These are phyloP conservation scores for Monopis laevigella DNA, from an alignment of 2,888 invertebrate species.

Conservation along the genomic window DNA sequence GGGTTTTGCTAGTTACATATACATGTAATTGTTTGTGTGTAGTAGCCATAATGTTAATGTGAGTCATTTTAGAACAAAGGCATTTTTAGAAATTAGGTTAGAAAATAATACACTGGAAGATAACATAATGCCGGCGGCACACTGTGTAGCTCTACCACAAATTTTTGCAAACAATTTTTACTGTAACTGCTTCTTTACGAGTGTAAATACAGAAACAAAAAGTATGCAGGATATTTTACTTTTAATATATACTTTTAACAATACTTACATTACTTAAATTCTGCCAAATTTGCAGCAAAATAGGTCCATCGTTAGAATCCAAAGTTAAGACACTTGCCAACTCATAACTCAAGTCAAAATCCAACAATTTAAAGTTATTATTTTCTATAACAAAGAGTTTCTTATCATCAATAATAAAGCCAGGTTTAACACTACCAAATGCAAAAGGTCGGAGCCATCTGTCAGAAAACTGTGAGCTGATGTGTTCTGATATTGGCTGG, in stretches of 20 bases:
- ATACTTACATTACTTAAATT: constrained; percentile 37
- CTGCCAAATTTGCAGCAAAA: constrained; percentile 43
- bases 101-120: too few relatives aligned
- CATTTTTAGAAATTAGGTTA: too few relatives aligned
- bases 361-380: constrained; percentile 34
- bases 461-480: constrained; percentile 22
- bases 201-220: too few relatives aligned
- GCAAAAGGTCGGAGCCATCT: constrained; percentile 35
- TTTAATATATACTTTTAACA: constrained; percentile 1
- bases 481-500: constrained; percentile 45
- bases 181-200: too few relatives aligned
- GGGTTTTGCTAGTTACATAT: too few relatives aligned
- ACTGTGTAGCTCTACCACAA: too few relatives aligned
- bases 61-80: too few relatives aligned
- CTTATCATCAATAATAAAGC: constrained; percentile 43
- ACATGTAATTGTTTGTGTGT: too few relatives aligned
- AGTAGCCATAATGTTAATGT: too few relatives aligned
- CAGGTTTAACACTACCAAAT: constrained; percentile 38
- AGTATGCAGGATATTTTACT: too few relatives aligned
- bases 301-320: constrained; percentile 35
- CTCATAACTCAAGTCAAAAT: constrained; percentile 29
- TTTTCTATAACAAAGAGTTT: constrained; percentile 43
- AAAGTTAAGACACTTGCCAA: constrained; percentile 39
- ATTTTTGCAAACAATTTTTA: too few relatives aligned
- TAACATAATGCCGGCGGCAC: too few relatives aligned